Base-by-base conservation (phyloP, 2,888 invertebrate species). In the Amiota communis region DNA sequence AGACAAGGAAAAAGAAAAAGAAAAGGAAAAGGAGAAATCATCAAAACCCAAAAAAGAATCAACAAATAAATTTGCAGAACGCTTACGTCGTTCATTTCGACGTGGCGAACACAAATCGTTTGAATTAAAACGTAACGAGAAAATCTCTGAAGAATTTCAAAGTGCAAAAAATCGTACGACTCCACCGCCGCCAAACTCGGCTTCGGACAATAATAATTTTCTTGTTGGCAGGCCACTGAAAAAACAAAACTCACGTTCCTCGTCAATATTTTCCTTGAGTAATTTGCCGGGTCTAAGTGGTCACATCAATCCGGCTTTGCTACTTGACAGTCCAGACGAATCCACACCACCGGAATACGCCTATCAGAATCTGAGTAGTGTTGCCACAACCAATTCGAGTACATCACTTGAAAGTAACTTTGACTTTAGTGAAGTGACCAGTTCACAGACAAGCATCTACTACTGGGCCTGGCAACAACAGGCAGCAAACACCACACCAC, bases 281-380 rank as follows among this genome's bases (percentile, higher is more conserved):
- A 83, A 85, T 56, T 74, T 87, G 9, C 81, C 81, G 1, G 79
- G 80, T 12, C 36, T 80, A n/a, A 36, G 65, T 46, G 36, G 82
- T 84, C 87, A 87, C 57, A 87, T 87, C 11, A 87, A 87, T 77
- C 84, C 86, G 20, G 87, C 88, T 0, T 74, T 88, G 48, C 75
- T 88, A 10, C 77, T 88, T 57, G 88, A 88, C 70, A 88, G 88
- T 57, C 88, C 88, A 8, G 88, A 88, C 82, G 88, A 88, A 78
- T 81, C 81, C 51, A 87, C 87, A 13, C 88, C 88, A 12, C 88
- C 88, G 6, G 88, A 88, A 61, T 88, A 84, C 78, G 85, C 86
- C 49, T 88, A 88, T 53, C 84, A 86, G 51, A 87, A 87, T 63
- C 73, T 87, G 74, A 87, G 87, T 72, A 87, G 87, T 74, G 87